These are phyloP conservation scores for Drosophila stalkeri DNA, from an alignment of 2,888 invertebrate species.

Conservation along the genomic window DNA sequence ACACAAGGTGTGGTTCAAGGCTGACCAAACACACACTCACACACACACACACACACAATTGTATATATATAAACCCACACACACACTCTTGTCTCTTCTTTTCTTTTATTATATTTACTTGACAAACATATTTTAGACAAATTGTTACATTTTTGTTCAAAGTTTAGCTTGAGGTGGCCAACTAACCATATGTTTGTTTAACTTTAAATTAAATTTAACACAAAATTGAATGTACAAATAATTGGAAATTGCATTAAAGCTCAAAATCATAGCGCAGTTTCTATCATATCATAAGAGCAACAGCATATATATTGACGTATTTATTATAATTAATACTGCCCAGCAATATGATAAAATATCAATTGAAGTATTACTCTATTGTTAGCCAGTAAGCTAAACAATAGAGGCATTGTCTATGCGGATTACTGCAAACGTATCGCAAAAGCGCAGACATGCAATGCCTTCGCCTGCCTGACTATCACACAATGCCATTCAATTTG, in stretches of 20 bases:
- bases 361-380: constrained; percentile 40
- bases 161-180: constrained; percentile 9
- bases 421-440: constrained; percentile 21
- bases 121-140: constrained; percentile 62
- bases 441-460: constrained; percentile 38
- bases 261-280: neutral
- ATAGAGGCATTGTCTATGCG: constrained; percentile 45
- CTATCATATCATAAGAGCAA: neutral
- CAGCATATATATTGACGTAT: constrained; percentile 16
- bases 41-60: neutral
- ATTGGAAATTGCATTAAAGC: neutral
- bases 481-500: constrained; percentile 34
- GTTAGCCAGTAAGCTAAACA: constrained; percentile 38
- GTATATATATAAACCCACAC: neutral
- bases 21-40: constrained; percentile 37
- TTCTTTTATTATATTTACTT: constrained; percentile 17
- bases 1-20: constrained; percentile 42
- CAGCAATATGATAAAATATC: constrained; percentile 41
- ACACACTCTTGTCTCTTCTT: neutral
- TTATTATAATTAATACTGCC: constrained; percentile 33
- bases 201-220: constrained; percentile 18
- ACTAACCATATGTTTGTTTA: constrained; percentile 32
- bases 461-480: constrained; percentile 8
- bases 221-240: neutral
- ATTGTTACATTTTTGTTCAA: constrained; percentile 53